Evolutionary conservation across 1,140 invertebrate genomes (phyloP).

Genomic region (Luehdorfia chinensis): DNA sequence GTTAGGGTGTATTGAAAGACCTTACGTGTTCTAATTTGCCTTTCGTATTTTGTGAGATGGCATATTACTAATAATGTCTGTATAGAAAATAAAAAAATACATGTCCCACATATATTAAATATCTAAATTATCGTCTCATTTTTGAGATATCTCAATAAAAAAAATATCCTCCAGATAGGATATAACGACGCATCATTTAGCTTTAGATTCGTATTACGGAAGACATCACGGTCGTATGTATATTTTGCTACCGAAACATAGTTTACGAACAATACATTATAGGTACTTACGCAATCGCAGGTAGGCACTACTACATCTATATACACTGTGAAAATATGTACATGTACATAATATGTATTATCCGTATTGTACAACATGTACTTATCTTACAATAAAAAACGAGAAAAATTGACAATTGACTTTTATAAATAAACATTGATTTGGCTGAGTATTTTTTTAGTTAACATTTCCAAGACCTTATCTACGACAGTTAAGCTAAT

Average conservation of each 20-base stretch:
- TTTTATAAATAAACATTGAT: conserved; percentile 19
- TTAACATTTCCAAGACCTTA: conserved; percentile 13
- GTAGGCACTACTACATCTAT: conserved; percentile 2
- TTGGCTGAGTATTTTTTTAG: conserved; percentile 18
- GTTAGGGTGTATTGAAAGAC: too few relatives aligned
- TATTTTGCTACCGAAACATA: conserved; percentile 10
- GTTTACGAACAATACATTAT: conserved; percentile 10
- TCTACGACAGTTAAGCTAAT: too few relatives aligned
- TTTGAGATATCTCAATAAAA: conserved; percentile 2
- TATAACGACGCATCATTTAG: background rate
- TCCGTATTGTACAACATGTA: conserved; percentile 15
- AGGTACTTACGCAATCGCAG: conserved; percentile 12
- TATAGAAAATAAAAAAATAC: conserved; percentile 13
- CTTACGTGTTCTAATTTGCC: background rate
- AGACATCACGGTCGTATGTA: conserved; percentile 13
- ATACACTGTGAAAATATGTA: conserved; percentile 7
- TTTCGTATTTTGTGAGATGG: background rate
- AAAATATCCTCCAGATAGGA: background rate
- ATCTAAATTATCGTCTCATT: too few relatives aligned
- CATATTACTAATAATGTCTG: conserved; percentile 2
- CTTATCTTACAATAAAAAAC: conserved; percentile 6
- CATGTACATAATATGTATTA: conserved; percentile 15
- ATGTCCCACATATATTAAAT: conserved; percentile 8
- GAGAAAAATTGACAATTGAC: conserved; percentile 9
- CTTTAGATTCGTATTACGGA: background rate